Percentiles rank a stretch among this genome's conserved stretches.
phyloP scores from a whole-genome alignment of 2,113 vertebrate species.

The Saguinus imperator region DNA sequence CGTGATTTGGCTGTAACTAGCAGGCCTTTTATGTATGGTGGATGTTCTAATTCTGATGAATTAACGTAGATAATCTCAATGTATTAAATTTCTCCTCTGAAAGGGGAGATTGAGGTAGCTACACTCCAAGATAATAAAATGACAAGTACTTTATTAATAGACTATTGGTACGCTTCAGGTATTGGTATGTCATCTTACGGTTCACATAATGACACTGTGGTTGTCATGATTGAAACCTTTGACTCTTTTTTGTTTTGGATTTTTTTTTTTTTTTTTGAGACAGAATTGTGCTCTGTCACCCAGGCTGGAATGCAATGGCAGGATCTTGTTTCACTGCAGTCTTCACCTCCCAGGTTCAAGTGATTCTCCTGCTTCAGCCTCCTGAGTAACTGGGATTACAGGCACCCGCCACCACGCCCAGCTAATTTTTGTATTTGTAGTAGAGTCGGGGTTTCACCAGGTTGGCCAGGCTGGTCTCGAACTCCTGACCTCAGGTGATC shows the following conservation, averaged over 20 bases:
- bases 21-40: not conserved
- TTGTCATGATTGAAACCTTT: not conserved
- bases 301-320: no score
- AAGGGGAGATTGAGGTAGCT: not conserved
- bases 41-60: not conserved
- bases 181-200: not conserved
- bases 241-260: not conserved
- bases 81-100: not conserved
- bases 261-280: no score
- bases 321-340: no score
- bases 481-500: no score
- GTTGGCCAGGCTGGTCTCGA: no score
- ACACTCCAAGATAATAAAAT: conserved; percentile 10
- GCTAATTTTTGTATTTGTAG: no score
- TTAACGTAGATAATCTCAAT: not conserved
- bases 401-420: no score
- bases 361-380: no score
- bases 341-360: no score
- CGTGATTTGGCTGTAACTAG: not conserved
- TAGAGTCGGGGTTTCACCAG: no score
- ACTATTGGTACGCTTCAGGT: not conserved
- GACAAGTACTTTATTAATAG: not conserved
- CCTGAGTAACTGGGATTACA: no score
- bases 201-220: not conserved
- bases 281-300: no score